Evolutionary conservation across 2,888 invertebrate species (phyloP).

Genomic region (Zeuzera pyrina): DNA sequence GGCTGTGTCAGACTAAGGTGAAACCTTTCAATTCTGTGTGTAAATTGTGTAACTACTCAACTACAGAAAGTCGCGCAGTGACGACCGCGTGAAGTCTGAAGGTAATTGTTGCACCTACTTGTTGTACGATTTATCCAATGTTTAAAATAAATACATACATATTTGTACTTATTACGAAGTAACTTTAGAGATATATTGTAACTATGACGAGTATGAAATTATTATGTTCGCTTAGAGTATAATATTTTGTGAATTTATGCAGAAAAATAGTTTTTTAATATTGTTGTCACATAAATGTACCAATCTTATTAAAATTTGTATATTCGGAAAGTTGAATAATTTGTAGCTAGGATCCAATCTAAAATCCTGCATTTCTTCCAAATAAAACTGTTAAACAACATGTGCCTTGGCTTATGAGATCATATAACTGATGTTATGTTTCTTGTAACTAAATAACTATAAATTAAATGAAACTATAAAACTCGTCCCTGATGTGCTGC

Average conservation of each 20-base stretch:
- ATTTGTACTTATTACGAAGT: slow-evolving; percentile 43
- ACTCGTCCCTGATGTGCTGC: slow-evolving; percentile 45
- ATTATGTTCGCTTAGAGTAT: slow-evolving; percentile 68
- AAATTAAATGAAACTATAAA: slow-evolving; percentile 24
- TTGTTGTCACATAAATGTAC: slow-evolving; percentile 72
- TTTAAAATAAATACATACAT: slow-evolving; percentile 19
- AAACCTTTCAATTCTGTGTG: slow-evolving; percentile 31
- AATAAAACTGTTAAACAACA: slow-evolving; percentile 57
- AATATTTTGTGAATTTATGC: slow-evolving; percentile 71
- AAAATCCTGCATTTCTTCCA: slow-evolving; percentile 65
- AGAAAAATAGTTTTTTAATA: slow-evolving; percentile 72
- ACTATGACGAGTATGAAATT: slow-evolving; percentile 55
- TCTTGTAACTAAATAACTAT: slow-evolving; percentile 37
- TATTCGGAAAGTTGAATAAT: slow-evolving; percentile 72
- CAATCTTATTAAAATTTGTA: slow-evolving; percentile 70
- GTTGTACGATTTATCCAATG: slow-evolving; percentile 20
- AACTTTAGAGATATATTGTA: slow-evolving; percentile 52
- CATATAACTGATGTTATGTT: slow-evolving; percentile 56
- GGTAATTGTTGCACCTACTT: slow-evolving; percentile 8
- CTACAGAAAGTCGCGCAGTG: too few relatives aligned
- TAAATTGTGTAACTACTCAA: too few relatives aligned
- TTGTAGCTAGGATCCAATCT: slow-evolving; percentile 72
- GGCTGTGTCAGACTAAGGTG: slow-evolving; percentile 52
- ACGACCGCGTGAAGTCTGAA: too few relatives aligned
- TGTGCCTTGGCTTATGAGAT: slow-evolving; percentile 69